phyloP scores from a whole-genome alignment of 1,140 invertebrate species.

The Dreissena rostriformis region DNA sequence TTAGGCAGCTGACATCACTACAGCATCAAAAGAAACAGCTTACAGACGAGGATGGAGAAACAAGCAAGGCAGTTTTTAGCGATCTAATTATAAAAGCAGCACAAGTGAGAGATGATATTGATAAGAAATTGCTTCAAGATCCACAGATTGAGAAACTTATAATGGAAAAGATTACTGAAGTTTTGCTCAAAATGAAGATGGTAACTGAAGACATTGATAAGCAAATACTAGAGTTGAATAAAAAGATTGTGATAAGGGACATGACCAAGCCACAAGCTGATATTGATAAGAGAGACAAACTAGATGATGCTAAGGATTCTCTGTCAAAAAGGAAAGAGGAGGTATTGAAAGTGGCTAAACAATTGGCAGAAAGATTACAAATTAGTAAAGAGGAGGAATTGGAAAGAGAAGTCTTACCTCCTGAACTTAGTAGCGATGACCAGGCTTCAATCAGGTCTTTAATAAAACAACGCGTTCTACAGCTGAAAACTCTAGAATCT shows the following conservation, averaged over 20 bases:
- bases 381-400: neutral
- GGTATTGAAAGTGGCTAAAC: neutral
- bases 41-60: neutral
- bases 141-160: slow-evolving; percentile 8
- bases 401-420: no score
- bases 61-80: neutral
- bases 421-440: no score
- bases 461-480: no score
- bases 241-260: neutral
- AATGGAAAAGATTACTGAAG: slow-evolving; percentile 16
- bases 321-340: slow-evolving; percentile 16
- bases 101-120: slow-evolving; percentile 4
- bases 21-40: neutral
- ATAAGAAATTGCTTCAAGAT: slow-evolving; percentile 23
- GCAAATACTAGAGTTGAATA: slow-evolving; percentile 15
- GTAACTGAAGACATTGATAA: slow-evolving; percentile 12
- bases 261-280: neutral
- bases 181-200: slow-evolving; percentile 21
- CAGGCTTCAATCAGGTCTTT: no score
- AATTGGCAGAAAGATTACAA: slow-evolving; percentile 7
- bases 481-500: no score
- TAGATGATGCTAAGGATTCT: neutral
- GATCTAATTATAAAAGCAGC: neutral
- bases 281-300: neutral
- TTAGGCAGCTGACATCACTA: slow-evolving; percentile 2